Percentiles rank a stretch among this genome's conserved stretches.
Evolutionary conservation across 2,797 vertebrate species (phyloP).

Genomic region (Gorsachius magnificus): DNA sequence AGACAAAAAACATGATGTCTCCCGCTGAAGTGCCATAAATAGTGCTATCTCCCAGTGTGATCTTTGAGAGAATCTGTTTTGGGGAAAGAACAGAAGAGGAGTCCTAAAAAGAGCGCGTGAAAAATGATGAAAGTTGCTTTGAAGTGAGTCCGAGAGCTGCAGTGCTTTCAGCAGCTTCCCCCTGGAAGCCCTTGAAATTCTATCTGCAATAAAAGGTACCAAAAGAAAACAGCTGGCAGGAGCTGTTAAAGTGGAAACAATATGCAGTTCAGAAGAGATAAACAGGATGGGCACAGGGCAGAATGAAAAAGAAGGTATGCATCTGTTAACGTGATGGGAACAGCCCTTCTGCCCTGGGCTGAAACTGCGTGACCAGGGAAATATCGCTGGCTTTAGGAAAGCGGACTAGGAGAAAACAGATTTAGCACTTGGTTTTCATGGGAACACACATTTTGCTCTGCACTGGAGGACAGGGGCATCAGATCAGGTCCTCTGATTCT

Average conservation of each 20-base stretch:
- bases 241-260: conserved; percentile 68
- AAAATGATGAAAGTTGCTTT: conserved; percentile 80
- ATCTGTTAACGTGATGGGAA: background rate
- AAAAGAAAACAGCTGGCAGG: conserved; percentile 77
- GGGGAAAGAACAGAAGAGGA: conserved; percentile 73
- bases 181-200: conserved; percentile 79
- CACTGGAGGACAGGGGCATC: background rate
- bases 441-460: background rate
- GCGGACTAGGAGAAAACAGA: background rate
- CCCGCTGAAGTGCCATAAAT: conserved; percentile 73
- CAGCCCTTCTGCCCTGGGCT: background rate
- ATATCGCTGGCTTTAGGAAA: background rate
- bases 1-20: conserved; percentile 72
- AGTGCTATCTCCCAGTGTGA: conserved; percentile 74
- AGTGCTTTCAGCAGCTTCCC: conserved; percentile 75
- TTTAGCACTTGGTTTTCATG: background rate
- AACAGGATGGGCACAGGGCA: conserved; percentile 46
- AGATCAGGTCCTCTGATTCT: background rate
- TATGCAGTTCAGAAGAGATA: conserved; percentile 38
- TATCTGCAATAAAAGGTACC: conserved; percentile 77
- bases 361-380: background rate
- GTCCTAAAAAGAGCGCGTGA: conserved; percentile 73
- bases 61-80: conserved; percentile 77
- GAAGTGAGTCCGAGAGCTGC: conserved; percentile 72
- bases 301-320: conserved; percentile 44